Evolutionary conservation across 2,797 vertebrate species (phyloP).

Genomic region (Arvicola amphibius): DNA sequence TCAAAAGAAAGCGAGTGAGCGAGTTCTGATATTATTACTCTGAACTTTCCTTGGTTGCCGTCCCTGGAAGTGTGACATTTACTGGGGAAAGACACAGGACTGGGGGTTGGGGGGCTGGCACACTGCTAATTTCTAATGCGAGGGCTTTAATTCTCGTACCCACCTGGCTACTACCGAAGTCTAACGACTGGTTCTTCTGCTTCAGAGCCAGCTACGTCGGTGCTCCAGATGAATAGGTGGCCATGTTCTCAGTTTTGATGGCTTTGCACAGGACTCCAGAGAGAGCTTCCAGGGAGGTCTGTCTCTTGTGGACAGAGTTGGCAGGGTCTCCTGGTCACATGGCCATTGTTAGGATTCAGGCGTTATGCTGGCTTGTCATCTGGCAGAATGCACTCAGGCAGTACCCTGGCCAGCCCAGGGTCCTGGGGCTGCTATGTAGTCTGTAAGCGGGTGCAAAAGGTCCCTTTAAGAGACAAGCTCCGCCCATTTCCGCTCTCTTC

Average conservation of each 20-base stretch:
- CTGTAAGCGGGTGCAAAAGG: too few relatives aligned
- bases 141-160: neutral
- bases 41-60: conserved; percentile 83
- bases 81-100: conserved; percentile 30
- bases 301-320: rapidly evolving
- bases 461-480: too few relatives aligned
- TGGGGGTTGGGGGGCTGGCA: neutral
- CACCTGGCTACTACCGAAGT: rapidly evolving
- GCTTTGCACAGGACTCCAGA: too few relatives aligned
- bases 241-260: too few relatives aligned
- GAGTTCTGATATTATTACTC: conserved; percentile 84
- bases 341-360: neutral
- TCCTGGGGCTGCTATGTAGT: too few relatives aligned
- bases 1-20: conserved; percentile 84
- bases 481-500: too few relatives aligned
- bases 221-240: neutral
- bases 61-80: conserved; percentile 85
- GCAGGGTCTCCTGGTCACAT: neutral
- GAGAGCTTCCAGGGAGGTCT: neutral
- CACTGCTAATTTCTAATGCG: conserved; percentile 65
- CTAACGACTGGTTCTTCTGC: neutral
- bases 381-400: too few relatives aligned
- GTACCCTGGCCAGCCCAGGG: too few relatives aligned
- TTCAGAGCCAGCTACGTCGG: rapidly evolving
- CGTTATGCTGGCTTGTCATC: too few relatives aligned